phyloP scores from a whole-genome alignment of 2,113 vertebrate genomes.

The Nothobranchius kuhntae region DNA sequence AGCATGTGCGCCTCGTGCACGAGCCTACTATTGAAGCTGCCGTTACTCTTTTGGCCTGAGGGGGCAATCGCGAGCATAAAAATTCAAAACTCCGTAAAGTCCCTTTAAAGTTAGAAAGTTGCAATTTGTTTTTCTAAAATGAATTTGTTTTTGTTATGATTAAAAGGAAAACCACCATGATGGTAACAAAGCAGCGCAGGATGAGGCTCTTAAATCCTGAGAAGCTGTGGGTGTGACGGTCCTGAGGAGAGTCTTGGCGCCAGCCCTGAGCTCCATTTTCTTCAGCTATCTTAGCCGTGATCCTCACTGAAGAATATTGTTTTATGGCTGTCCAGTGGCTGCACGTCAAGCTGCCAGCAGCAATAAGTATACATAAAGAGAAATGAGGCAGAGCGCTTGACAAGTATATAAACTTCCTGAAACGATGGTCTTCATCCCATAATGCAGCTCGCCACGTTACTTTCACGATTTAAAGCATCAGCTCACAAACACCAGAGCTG shows the following conservation, averaged over 20 bases:
- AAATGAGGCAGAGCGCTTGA: constrained; percentile 58
- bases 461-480: not conserved
- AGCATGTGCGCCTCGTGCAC: too few relatives aligned
- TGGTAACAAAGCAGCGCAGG: too few relatives aligned
- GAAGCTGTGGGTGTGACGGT: not conserved
- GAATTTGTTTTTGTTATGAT: too few relatives aligned
- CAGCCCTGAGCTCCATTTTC: constrained; percentile 43
- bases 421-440: constrained; percentile 19
- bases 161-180: too few relatives aligned
- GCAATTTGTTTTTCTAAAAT: too few relatives aligned
- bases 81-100: too few relatives aligned
- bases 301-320: constrained; percentile 43
- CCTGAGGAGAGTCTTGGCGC: constrained; percentile 6
- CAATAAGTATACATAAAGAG: constrained; percentile 57
- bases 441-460: constrained; percentile 7
- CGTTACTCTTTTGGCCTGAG: too few relatives aligned
- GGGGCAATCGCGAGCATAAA: too few relatives aligned
- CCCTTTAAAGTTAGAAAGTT: not conserved
- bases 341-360: constrained; percentile 42
- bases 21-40: too few relatives aligned
- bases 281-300: constrained; percentile 17
- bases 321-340: constrained; percentile 41
- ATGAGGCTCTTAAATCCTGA: not conserved
- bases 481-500: too few relatives aligned
- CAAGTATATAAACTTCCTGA: constrained; percentile 54